Evolutionary conservation across 2,797 vertebrate species (phyloP).

Genomic region (Chaetodon trifasciatus): DNA sequence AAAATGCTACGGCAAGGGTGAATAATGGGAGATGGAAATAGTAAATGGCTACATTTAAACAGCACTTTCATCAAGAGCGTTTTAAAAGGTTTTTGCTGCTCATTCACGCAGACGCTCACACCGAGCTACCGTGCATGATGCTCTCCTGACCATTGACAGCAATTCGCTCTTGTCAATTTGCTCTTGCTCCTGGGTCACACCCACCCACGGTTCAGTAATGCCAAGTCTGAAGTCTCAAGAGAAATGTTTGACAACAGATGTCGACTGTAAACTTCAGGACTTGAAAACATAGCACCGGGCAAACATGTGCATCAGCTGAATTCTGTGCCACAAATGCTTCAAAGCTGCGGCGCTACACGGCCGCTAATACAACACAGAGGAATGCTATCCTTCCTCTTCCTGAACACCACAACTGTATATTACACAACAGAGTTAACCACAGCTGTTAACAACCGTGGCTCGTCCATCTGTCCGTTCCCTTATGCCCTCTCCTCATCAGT

Average conservation of each 20-base stretch:
- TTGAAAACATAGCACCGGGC: neutral
- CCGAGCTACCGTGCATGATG: too few species aligned
- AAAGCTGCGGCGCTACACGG: neutral
- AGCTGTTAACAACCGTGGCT: slow-evolving; percentile 71
- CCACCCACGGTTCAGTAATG: neutral
- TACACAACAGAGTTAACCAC: slow-evolving; percentile 75
- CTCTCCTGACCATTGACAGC: too few species aligned
- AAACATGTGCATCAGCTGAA: neutral
- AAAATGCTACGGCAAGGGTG: neutral
- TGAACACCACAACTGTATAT: slow-evolving; percentile 57
- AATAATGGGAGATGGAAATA: slow-evolving; percentile 8
- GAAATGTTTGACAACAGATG: neutral
- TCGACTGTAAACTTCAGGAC: neutral
- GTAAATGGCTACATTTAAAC: neutral
- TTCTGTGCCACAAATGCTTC: neutral
- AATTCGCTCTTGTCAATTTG: neutral
- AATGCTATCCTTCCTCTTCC: slow-evolving; percentile 33
- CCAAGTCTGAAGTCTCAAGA: neutral
- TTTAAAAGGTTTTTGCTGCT: neutral
- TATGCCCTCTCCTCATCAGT: slow-evolving; percentile 55
- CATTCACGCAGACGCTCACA: neutral
- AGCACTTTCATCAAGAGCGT: neutral
- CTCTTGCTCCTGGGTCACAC: neutral
- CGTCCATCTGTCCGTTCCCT: slow-evolving; percentile 70
- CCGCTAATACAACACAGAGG: neutral